These are phyloP conservation scores for Scomber colias DNA, from an alignment of 2,113 vertebrate species.

Conservation along the genomic window DNA sequence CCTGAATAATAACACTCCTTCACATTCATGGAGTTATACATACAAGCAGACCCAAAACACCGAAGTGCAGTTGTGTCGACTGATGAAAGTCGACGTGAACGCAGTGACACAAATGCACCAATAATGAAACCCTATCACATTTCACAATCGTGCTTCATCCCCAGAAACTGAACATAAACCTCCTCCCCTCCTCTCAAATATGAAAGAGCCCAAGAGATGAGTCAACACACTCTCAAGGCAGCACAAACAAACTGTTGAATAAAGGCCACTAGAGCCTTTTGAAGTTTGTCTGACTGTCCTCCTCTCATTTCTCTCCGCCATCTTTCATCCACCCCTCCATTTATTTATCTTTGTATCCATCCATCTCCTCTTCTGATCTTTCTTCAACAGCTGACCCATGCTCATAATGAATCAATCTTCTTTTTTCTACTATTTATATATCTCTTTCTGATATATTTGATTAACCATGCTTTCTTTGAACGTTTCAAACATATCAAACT, in stretches of 20 bases:
- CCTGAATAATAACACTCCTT: neutral
- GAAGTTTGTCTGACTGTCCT: constrained; percentile 33
- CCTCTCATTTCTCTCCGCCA: constrained; percentile 12
- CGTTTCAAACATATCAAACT: neutral
- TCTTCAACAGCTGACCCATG: neutral
- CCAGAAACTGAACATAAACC: constrained; percentile 47
- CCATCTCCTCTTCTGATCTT: neutral
- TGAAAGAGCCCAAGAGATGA: constrained; percentile 56
- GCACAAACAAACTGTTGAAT: constrained; percentile 55
- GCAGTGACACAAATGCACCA: constrained; percentile 50
- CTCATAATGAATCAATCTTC: constrained; percentile 22
- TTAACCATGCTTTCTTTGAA: constrained; percentile 4
- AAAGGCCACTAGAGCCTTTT: constrained; percentile 28
- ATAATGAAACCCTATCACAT: constrained; percentile 62
- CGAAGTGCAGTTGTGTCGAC: neutral
- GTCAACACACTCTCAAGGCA: constrained; percentile 45
- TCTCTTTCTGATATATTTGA: neutral
- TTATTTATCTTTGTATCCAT: neutral
- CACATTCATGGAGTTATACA: neutral
- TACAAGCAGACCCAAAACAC: constrained; percentile 10
- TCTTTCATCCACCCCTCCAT: constrained; percentile 19
- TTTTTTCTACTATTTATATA: neutral
- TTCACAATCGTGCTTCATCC: constrained; percentile 54
- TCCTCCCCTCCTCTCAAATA: constrained; percentile 29
- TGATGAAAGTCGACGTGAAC: constrained; percentile 40